Evolutionary conservation across 2,797 vertebrate genomes (phyloP), one percentile per base, ranked within the genome.

Genomic region (Karalla daura): DNA sequence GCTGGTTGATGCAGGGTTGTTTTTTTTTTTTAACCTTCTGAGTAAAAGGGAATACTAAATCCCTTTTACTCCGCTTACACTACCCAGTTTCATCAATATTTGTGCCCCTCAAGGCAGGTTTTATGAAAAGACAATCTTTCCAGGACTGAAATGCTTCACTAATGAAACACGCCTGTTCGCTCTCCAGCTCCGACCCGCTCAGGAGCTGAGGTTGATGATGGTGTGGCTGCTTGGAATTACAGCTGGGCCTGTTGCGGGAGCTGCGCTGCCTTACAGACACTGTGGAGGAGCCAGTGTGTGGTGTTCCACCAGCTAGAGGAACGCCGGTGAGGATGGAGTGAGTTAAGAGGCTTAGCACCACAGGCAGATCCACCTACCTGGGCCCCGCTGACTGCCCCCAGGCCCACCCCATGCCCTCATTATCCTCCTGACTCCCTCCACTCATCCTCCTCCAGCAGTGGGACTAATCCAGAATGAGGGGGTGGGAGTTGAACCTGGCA

Each of bases 371-470:
- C 88, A 89, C 81, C 83, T 86, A 86, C 78, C 85, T 78, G 84
- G 81, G 71, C 73, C 74, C 63, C 71, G 68, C 63, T 76, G 78
- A 76, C 69, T 74, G 69, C 85, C 77, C 77, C 77, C 53, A 71
- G 70, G 80, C 69, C 75, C 71, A 79, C 54, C 84, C 62, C 50
- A 74, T 86, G 83, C 71, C 77, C 86, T 87, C 89, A 92, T 92
- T 92, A 88, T 86, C 76, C 81, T 73, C 63, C 68, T 62, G 78
- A 86, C 78, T 84, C 70, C 72, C 74, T 74, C 68, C 52, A 70
- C 80, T 83, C 83, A 81, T 88, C 74, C 68, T 69, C 64, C 51
- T 83, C 72, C 72, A 81, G 71, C 71, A 63, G 74, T 74, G 70
- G 70, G 71, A 74, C 70, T 81, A 88, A 90, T 87, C 79, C 83